Evolutionary conservation across 2,797 vertebrate species (phyloP).

Genomic region (Mus spretus): DNA sequence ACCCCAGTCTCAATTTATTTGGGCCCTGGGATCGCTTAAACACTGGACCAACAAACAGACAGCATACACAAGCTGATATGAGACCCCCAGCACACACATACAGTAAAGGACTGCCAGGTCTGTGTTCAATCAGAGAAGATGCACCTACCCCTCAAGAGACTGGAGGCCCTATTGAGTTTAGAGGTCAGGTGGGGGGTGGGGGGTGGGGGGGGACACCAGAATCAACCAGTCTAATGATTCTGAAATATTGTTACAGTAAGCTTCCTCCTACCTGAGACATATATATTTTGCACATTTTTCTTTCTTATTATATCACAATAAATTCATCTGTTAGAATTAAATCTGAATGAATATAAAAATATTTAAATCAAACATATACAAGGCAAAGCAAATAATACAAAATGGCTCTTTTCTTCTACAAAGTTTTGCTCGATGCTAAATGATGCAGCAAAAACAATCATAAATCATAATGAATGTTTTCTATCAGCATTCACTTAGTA

Average conservation of each 20-base stretch:
- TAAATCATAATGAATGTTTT: conserved; percentile 28
- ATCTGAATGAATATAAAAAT: conserved; percentile 17
- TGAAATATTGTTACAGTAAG: background rate
- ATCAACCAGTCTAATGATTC: background rate
- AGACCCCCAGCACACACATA: no score
- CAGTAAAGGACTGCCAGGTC: no score
- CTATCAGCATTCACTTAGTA: background rate
- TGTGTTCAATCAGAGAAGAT: no score
- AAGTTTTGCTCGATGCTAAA: background rate
- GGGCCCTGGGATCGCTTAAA: no score
- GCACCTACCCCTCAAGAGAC: no score
- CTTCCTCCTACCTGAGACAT: background rate
- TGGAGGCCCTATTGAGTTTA: no score
- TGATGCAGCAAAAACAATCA: conserved; percentile 33
- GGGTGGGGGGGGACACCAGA: background rate
- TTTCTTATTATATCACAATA: background rate
- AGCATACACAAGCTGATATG: no score
- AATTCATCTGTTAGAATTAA: background rate
- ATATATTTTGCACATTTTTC: background rate
- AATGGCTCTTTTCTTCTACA: background rate
- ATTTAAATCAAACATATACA: background rate
- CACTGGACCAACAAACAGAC: no score
- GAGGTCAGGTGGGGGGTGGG: no score
- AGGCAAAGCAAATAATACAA: conserved; percentile 24
- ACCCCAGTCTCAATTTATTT: no score